These are phyloP conservation scores for Xenopus borealis DNA, from an alignment of 2,113 vertebrate species.

Conservation along the genomic window DNA sequence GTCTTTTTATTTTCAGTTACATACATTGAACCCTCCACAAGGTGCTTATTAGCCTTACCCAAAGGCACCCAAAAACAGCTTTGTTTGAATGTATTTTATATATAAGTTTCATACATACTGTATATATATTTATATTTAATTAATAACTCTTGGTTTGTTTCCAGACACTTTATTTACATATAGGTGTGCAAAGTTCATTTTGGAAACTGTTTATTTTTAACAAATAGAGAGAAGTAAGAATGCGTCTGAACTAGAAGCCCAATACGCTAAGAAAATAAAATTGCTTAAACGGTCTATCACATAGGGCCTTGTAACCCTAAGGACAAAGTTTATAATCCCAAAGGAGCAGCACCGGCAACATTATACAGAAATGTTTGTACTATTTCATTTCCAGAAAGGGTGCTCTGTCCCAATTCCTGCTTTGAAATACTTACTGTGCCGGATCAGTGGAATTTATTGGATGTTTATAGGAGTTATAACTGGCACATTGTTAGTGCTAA, in stretches of 20 bases:
- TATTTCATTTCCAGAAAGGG: constrained; percentile 2
- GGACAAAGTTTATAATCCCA: constrained; percentile 11
- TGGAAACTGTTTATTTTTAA: no score
- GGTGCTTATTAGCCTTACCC: no score
- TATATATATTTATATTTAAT: no score
- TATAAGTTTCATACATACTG: no score
- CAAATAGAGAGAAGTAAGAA: no score
- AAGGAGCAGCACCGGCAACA: not conserved
- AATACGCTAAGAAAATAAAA: not conserved
- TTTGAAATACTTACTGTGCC: constrained; percentile 18
- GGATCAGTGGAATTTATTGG: constrained; percentile 23
- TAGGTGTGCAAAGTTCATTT: no score
- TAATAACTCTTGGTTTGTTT: no score
- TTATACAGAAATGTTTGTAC: constrained; percentile 3
- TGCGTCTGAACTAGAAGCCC: not conserved
- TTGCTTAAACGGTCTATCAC: constrained; percentile 2
- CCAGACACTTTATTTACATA: no score
- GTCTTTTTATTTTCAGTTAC: no score
- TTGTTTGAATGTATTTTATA: no score
- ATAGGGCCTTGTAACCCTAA: constrained; percentile 25
- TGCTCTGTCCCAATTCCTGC: not conserved
- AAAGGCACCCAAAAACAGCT: no score
- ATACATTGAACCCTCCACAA: no score
- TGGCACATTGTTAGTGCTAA: constrained; percentile 27
- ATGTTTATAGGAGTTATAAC: constrained; percentile 36